phyloP scores from a whole-genome alignment of 2,888 invertebrate species.

The Ectemnius lituratus region DNA sequence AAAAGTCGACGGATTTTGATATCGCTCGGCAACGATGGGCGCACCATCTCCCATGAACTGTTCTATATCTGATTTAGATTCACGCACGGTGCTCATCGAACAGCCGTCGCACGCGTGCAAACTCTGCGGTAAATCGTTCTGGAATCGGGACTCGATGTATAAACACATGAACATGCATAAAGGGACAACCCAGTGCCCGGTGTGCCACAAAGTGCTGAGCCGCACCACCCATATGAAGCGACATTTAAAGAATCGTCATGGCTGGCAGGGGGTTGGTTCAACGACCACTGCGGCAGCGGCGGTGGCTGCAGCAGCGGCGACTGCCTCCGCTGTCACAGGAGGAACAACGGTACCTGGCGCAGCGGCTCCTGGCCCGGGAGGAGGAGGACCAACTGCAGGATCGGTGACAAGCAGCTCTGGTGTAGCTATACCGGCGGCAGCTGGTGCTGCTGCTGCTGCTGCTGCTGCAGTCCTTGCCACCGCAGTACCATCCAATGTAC shows the following conservation, averaged over 20 bases:
- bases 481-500: conserved; percentile 35
- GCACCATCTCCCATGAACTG: conserved; percentile 46
- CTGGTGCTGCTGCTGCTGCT: conserved; percentile 55
- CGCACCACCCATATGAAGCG: conserved; percentile 78
- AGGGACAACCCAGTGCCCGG: conserved; percentile 78
- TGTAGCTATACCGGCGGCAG: conserved; percentile 25
- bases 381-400: not conserved
- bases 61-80: conserved; percentile 76
- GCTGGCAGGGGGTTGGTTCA: conserved; percentile 73
- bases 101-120: conserved; percentile 78
- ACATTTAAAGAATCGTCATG: conserved; percentile 76
- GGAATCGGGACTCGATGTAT: conserved; percentile 79
- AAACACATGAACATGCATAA: conserved; percentile 79
- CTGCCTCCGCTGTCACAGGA: conserved; percentile 36
- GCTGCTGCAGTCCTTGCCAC: conserved; percentile 49
- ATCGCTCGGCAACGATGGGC: too few species aligned
- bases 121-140: conserved; percentile 78
- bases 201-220: conserved; percentile 79
- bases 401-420: not conserved
- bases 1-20: too few species aligned
- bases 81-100: conserved; percentile 77
- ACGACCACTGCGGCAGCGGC: conserved; percentile 57
- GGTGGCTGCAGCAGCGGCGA: conserved; percentile 48
- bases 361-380: not conserved
- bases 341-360: conserved; percentile 4